Conservation (phyloP, 2,888 invertebrate genomes). For the Torymus aiolomorphi region DNA sequence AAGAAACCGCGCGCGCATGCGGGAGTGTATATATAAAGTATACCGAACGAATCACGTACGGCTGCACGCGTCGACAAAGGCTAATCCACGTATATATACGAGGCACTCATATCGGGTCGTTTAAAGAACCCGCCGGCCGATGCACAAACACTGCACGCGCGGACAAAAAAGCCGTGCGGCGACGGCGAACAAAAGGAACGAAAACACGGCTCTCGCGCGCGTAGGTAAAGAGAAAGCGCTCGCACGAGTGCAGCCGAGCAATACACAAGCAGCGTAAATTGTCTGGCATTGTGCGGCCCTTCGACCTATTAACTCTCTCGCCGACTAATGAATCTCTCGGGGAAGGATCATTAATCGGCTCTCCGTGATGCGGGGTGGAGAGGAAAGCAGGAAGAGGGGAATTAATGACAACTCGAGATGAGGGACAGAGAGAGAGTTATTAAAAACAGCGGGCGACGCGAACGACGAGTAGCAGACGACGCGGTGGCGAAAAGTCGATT, state of each 20-base stretch:
- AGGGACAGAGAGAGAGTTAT: neutral
- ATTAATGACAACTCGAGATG: conserved; percentile 19
- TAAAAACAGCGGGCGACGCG: too few species aligned
- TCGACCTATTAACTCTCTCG: conserved; percentile 48
- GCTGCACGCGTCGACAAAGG: too few species aligned
- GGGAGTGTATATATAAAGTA: too few species aligned
- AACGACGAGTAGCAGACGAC: too few species aligned
- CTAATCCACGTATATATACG: too few species aligned
- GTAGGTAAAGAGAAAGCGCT: conserved; percentile 45
- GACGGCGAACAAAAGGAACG: conserved; percentile 21
- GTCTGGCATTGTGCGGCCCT: conserved; percentile 42
- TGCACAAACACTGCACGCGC: neutral
- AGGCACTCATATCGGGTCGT: too few species aligned
- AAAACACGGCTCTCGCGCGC: neutral
- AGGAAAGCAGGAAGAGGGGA: neutral
- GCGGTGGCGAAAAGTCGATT: neutral
- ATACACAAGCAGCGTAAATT: conserved; percentile 33
- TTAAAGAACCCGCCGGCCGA: too few species aligned
- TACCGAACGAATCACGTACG: too few species aligned
- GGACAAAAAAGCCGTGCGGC: neutral
- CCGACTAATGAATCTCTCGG: conserved; percentile 48
- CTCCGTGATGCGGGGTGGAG: neutral
- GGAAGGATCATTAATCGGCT: conserved; percentile 50
- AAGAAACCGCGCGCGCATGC: too few species aligned
- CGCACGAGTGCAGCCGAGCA: conserved; percentile 1